A percentile compares a stretch with the other conserved stretches of the same genome.
Conservation (phyloP, 2,113 vertebrate genomes). For the Procavia capensis region DNA sequence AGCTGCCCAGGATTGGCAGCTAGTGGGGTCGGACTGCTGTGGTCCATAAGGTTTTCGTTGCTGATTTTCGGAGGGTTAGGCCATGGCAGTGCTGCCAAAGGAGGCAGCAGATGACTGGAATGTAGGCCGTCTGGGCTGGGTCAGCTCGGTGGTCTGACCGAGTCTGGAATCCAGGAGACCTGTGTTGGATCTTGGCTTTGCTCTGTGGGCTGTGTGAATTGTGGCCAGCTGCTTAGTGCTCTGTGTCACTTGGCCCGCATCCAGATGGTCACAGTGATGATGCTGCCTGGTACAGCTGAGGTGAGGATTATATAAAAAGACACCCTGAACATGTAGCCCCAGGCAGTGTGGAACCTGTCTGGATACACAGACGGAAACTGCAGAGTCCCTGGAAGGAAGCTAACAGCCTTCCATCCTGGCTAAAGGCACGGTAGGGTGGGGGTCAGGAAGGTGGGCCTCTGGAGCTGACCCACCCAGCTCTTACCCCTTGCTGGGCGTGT, state of each 20-base stretch:
- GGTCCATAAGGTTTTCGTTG: neutral
- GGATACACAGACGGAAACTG: rapidly evolving
- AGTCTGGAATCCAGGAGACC: neutral
- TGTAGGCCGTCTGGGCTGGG: neutral
- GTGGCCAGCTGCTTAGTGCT: neutral
- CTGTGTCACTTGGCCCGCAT: neutral
- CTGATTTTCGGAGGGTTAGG: neutral
- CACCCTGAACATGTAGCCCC: neutral
- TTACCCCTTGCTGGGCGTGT: rapidly evolving
- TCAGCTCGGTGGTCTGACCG: rapidly evolving
- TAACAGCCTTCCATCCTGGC: neutral
- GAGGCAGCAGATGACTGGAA: too few species aligned
- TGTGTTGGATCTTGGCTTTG: neutral
- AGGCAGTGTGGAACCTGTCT: neutral
- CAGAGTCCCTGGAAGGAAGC: neutral
- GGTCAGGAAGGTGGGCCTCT: neutral
- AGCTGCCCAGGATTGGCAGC: too few species aligned
- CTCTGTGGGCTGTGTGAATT: neutral
- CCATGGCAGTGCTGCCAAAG: rapidly evolving
- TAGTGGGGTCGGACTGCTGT: neutral
- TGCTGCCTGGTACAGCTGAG: neutral
- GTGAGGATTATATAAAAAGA: neutral
- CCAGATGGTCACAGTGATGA: neutral
- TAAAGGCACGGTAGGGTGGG: neutral
- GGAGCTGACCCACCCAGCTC: neutral